phyloP scores from a whole-genome alignment of 2,888 invertebrate species.

The Meteorus cinctellus region DNA sequence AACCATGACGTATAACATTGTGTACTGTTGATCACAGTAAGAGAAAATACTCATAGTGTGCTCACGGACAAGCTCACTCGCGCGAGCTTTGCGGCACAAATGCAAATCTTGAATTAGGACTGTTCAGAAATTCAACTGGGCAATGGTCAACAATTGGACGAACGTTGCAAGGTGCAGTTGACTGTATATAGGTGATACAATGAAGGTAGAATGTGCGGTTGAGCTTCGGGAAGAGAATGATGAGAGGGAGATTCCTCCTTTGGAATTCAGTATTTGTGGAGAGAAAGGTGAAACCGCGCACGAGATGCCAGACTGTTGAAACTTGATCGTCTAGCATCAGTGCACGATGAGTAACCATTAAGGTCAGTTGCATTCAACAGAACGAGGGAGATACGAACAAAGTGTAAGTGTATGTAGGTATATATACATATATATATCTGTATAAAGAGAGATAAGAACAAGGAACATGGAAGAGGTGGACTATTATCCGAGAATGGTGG shows the following conservation, averaged over 20 bases:
- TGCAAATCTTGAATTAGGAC: conserved; percentile 44
- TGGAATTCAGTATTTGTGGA: conserved; percentile 34
- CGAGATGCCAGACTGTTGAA: conserved; percentile 29
- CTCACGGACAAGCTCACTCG: neutral
- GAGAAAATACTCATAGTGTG: neutral
- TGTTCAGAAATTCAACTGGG: conserved; percentile 40
- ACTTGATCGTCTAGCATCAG: conserved; percentile 33
- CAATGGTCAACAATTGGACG: conserved; percentile 44
- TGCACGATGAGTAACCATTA: conserved; percentile 19
- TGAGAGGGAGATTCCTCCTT: conserved; percentile 23
- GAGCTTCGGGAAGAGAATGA: conserved; percentile 4
- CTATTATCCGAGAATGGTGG: no score
- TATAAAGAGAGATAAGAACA: neutral
- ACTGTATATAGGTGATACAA: conserved; percentile 26
- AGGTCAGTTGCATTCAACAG: conserved; percentile 1
- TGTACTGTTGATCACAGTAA: conserved; percentile 21
- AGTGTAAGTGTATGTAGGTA: neutral
- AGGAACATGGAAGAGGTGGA: neutral
- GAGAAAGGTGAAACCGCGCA: conserved; percentile 16
- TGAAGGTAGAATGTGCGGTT: conserved; percentile 24
- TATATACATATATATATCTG: neutral
- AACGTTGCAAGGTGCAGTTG: conserved; percentile 16
- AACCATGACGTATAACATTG: neutral
- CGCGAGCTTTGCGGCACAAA: conserved; percentile 29
- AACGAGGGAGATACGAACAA: neutral